Conservation (phyloP, 2,797 vertebrate species). For the Bradypus variegatus region DNA sequence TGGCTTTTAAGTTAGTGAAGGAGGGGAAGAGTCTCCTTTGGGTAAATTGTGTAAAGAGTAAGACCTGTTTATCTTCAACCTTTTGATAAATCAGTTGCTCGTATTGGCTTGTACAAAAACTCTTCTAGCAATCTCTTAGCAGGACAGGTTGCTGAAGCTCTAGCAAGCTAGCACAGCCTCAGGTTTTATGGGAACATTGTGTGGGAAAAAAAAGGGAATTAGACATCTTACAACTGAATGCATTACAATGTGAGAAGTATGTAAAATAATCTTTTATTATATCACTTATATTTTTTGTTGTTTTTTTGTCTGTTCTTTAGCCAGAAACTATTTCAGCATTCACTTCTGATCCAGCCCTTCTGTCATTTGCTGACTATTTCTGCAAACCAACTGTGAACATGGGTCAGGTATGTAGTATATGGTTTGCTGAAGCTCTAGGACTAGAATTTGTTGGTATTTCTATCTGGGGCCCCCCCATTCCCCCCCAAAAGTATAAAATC, state of each 20-base stretch:
- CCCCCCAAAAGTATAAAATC: neutral
- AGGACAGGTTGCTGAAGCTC: neutral
- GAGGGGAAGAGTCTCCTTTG: neutral
- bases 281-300: neutral
- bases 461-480: neutral
- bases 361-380: conserved; percentile 95
- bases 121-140: neutral
- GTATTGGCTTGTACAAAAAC: neutral
- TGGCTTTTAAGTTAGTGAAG: conserved; percentile 13
- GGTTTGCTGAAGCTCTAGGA: neutral
- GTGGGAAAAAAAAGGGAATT: neutral
- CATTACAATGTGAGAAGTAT: neutral
- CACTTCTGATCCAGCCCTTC: conserved; percentile 91
- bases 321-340: conserved; percentile 95
- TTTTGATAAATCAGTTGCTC: neutral
- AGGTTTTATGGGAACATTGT: neutral
- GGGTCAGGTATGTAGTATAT: conserved; percentile 80
- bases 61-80: neutral
- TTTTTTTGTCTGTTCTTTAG: conserved; percentile 71
- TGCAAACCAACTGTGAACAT: conserved; percentile 87
- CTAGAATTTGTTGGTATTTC: neutral
- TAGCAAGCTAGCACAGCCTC: neutral
- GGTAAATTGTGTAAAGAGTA: neutral
- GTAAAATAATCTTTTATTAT: neutral
- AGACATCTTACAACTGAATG: neutral